A percentile compares a stretch with the other conserved stretches of the same genome.
Evolutionary conservation across 2,888 invertebrate species (phyloP).

Genomic region (Tinea semifulvella): DNA sequence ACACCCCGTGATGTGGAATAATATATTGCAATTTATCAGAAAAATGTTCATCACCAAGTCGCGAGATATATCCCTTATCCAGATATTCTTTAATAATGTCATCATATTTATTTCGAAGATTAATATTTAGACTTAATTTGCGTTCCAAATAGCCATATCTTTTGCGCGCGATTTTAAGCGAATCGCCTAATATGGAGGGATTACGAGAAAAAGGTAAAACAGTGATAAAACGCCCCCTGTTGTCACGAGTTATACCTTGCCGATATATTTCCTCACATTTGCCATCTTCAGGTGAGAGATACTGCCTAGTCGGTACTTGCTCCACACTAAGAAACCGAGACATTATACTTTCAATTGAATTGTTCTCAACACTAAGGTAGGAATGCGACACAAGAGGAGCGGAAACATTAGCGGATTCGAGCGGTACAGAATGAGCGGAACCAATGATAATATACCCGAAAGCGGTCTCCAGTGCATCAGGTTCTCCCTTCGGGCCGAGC

Average conservation of each 20-base stretch:
- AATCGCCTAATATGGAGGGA: slow-evolving; percentile 17
- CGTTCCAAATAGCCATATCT: slow-evolving; percentile 18
- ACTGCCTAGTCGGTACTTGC: too few relatives aligned
- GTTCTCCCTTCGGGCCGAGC: too few relatives aligned
- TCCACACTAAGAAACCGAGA: too few relatives aligned
- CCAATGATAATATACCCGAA: too few relatives aligned
- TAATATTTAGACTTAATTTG: slow-evolving; percentile 4
- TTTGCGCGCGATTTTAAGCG: slow-evolving; percentile 9
- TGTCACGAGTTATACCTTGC: slow-evolving; percentile 16
- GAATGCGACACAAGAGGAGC: too few relatives aligned
- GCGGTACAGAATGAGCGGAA: too few relatives aligned
- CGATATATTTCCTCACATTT: slow-evolving; percentile 18
- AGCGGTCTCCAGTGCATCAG: too few relatives aligned
- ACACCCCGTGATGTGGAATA: slow-evolving; percentile 14
- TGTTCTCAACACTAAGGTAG: too few relatives aligned
- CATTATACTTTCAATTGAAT: too few relatives aligned
- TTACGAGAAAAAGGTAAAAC: slow-evolving; percentile 18
- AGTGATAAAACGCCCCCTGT: slow-evolving; percentile 16
- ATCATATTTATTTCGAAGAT: background rate
- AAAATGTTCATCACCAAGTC: too few relatives aligned
- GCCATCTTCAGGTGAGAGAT: slow-evolving; percentile 13
- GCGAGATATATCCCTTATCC: slow-evolving; percentile 14
- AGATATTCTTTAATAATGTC: slow-evolving; percentile 13
- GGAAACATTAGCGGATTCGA: too few relatives aligned
- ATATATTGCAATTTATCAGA: slow-evolving; percentile 1